A percentile compares a stretch with the other conserved stretches of the same genome.
Evolutionary conservation across 2,797 vertebrate genomes (phyloP).

Genomic region (Oreochromis grahami): DNA sequence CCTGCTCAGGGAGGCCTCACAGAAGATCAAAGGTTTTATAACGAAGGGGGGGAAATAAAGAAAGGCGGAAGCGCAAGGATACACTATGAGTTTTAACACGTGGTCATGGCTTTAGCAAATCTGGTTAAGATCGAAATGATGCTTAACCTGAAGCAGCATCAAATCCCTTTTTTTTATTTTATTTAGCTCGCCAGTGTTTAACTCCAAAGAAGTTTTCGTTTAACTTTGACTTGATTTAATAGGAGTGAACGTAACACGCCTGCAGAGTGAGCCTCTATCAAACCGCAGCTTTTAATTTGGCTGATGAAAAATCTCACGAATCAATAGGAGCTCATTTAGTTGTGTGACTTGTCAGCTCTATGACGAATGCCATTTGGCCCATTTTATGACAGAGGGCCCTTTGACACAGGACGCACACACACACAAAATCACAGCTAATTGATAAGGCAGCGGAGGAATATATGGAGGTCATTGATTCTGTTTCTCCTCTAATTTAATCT

Average conservation of each 20-base stretch:
- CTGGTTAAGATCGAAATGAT: neutral
- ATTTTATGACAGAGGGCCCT: conserved; percentile 49
- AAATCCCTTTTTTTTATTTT: neutral
- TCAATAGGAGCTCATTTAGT: conserved; percentile 64
- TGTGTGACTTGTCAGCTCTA: conserved; percentile 65
- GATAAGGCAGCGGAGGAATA: conserved; percentile 54
- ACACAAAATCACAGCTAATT: conserved; percentile 58
- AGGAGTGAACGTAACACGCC: neutral
- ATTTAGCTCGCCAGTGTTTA: neutral
- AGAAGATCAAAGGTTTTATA: neutral
- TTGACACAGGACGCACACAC: conserved; percentile 37
- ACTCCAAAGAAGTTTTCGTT: neutral
- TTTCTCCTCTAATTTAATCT: conserved; percentile 61
- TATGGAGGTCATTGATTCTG: conserved; percentile 58
- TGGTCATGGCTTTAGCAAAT: neutral
- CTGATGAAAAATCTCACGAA: conserved; percentile 68
- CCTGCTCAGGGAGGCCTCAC: neutral
- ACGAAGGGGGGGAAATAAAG: neutral
- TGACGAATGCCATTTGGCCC: conserved; percentile 54
- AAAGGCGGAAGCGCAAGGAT: neutral
- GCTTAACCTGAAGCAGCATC: neutral
- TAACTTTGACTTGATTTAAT: conserved; percentile 42
- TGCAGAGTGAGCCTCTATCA: conserved; percentile 25
- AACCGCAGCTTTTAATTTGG: conserved; percentile 63
- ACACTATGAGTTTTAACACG: neutral